These are phyloP conservation scores for Nycticryphes semicollaris DNA, from an alignment of 2,113 vertebrate genomes.

Conservation along the genomic window DNA sequence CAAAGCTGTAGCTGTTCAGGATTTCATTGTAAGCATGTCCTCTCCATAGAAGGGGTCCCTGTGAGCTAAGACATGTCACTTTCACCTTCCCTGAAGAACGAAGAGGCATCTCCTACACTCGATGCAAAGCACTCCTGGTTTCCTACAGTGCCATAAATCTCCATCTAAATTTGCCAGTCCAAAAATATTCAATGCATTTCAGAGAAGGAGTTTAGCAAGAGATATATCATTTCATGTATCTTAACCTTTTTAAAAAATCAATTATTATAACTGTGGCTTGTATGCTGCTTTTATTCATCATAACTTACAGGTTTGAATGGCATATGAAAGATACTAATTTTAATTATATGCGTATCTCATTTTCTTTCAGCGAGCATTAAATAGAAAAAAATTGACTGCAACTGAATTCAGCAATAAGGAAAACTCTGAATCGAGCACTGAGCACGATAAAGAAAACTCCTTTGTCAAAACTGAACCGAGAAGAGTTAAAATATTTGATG, in stretches of 20 bases:
- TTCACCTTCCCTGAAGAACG: neutral
- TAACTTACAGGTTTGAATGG: neutral
- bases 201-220: neutral
- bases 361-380: slow-evolving; percentile 79
- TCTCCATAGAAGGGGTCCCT: neutral
- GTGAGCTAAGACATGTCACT: neutral
- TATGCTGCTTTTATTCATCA: neutral
- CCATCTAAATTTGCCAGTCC: neutral
- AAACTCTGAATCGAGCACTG: slow-evolving; percentile 85
- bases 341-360: slow-evolving; percentile 37
- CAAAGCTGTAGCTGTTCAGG: neutral
- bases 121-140: neutral
- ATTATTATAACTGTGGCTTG: neutral
- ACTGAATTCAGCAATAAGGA: slow-evolving; percentile 84
- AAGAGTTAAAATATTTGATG: slow-evolving; percentile 98
- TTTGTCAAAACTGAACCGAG: slow-evolving; percentile 88
- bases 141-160: neutral
- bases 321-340: neutral
- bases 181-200: neutral
- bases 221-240: neutral
- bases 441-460: slow-evolving; percentile 88
- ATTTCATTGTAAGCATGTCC: neutral
- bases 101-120: neutral
- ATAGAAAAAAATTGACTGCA: slow-evolving; percentile 78
- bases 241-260: neutral